phyloP scores from a whole-genome alignment of 2,797 vertebrate species.

The Falco berigora region DNA sequence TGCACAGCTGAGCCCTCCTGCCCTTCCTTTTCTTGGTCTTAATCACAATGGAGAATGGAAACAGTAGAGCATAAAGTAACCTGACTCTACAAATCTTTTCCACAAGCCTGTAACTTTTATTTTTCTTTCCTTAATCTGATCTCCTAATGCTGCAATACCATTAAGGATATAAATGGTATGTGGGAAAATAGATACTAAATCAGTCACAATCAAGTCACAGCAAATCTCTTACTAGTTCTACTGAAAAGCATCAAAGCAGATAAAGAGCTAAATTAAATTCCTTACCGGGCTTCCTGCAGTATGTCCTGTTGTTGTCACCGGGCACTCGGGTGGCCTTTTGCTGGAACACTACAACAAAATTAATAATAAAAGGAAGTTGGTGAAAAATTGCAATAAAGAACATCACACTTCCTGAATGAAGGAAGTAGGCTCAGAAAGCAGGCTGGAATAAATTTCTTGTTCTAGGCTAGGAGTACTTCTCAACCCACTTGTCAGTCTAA shows the following conservation, averaged over 20 bases:
- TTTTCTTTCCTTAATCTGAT: background rate
- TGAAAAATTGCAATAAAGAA: background rate
- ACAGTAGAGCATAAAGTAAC: background rate
- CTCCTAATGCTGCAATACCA: background rate
- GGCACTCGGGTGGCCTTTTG: conserved; percentile 49
- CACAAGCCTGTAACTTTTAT: background rate
- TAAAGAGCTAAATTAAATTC: background rate
- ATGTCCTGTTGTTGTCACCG: conserved; percentile 17
- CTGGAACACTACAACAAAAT: conserved; percentile 66
- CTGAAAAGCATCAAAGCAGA: background rate
- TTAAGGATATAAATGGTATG: background rate
- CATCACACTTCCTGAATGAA: background rate
- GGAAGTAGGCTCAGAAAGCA: background rate
- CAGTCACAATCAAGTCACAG: background rate
- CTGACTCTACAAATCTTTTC: background rate
- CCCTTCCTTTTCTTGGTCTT: background rate
- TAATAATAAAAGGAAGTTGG: background rate
- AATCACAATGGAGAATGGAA: background rate
- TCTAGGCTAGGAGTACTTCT: background rate
- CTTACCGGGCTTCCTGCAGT: conserved; percentile 60
- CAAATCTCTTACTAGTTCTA: background rate
- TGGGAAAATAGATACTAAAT: background rate
- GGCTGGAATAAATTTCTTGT: background rate
- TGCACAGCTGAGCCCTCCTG: background rate
- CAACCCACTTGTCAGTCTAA: background rate